Conservation (phyloP, 2,797 vertebrate genomes). For the Enteromius mattozi region DNA sequence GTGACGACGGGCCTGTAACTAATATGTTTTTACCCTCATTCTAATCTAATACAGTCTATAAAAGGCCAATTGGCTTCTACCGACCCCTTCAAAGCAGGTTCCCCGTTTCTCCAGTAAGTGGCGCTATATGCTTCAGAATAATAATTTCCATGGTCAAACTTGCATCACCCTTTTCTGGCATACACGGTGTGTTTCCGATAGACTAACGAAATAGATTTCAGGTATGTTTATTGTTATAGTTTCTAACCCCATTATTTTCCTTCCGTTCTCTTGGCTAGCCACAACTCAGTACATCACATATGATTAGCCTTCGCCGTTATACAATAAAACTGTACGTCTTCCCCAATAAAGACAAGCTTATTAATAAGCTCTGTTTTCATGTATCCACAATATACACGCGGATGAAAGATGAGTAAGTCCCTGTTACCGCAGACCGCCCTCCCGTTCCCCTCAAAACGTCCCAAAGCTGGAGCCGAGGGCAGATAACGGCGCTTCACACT, state of each 20-base stretch:
- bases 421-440: conserved; percentile 35
- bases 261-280: not conserved
- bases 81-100: not conserved
- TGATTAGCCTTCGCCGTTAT: not conserved
- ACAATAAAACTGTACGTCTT: not conserved
- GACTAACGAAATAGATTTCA: not conserved
- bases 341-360: not conserved
- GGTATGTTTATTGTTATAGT: not conserved
- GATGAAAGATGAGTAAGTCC: not conserved
- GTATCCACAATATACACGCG: not conserved
- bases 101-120: conserved; percentile 67
- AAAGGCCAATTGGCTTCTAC: not conserved
- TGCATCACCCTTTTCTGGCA: not conserved
- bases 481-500: conserved; percentile 20
- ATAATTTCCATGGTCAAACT: not conserved
- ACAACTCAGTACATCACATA: not conserved
- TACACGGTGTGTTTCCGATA: not conserved
- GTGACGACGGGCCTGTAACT: not conserved
- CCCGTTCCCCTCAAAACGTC: conserved; percentile 33
- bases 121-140: conserved; percentile 39
- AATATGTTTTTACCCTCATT: no score
- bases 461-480: not conserved
- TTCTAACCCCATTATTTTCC: not conserved
- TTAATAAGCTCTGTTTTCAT: no score
- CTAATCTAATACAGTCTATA: not conserved